A percentile compares a stretch with the other conserved stretches of the same genome.
Conservation (phyloP, 2,888 invertebrate species). For the Papilio protenor region DNA sequence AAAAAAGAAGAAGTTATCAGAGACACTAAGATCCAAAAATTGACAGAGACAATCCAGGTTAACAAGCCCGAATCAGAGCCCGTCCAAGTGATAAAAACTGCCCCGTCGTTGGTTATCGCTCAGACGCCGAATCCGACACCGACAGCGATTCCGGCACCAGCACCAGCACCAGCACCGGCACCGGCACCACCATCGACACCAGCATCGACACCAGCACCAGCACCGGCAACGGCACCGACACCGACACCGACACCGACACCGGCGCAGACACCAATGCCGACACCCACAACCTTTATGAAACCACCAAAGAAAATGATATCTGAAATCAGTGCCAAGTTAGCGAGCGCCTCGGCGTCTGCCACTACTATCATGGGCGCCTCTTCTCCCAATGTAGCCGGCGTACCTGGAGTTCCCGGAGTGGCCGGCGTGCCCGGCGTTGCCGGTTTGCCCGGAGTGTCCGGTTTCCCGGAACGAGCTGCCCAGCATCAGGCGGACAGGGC, state of each 20-base stretch:
- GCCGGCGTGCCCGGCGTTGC: conserved; percentile 46
- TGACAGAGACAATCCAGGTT: conserved; percentile 53
- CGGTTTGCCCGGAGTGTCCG: conserved; percentile 42
- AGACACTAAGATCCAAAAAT: conserved; percentile 65
- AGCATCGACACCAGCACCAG: background rate
- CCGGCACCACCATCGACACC: background rate
- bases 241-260: background rate
- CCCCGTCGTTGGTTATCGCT: conserved; percentile 39
- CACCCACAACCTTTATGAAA: conserved; percentile 68
- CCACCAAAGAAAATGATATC: conserved; percentile 79
- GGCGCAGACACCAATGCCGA: conserved; percentile 40
- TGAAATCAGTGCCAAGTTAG: conserved; percentile 73
- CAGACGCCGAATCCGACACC: conserved; percentile 48
- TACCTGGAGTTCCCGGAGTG: conserved; percentile 43
- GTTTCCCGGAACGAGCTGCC: conserved; percentile 38
- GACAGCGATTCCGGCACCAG: background rate
- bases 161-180: background rate
- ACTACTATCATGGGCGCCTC: conserved; percentile 46
- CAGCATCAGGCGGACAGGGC: conserved; percentile 42
- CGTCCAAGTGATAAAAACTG: conserved; percentile 48
- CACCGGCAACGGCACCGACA: background rate
- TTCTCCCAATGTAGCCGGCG: conserved; percentile 46
- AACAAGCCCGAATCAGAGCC: conserved; percentile 37
- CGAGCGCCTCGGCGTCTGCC: conserved; percentile 62
- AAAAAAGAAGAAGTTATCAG: conserved; percentile 65